These are phyloP conservation scores for Drosophila nikananu DNA, from an alignment of 1,140 invertebrate genomes.

Conservation along the genomic window DNA sequence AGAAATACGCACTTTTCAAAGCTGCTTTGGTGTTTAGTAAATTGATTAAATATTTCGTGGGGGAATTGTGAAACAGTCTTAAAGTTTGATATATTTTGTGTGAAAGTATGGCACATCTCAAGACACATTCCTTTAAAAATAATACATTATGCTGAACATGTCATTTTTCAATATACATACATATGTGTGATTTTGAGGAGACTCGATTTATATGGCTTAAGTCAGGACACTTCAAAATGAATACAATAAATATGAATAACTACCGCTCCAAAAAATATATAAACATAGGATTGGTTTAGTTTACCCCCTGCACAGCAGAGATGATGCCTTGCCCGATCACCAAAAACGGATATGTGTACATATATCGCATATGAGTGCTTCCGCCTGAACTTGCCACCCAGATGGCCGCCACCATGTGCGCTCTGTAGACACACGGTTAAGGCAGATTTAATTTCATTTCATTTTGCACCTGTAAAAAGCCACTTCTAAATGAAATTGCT, in stretches of 20 bases:
- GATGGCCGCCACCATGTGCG: conserved; percentile 7
- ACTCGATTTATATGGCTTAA: neutral
- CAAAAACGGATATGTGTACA: neutral
- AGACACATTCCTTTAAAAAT: too few relatives aligned
- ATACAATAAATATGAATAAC: neutral
- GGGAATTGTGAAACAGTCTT: too few relatives aligned
- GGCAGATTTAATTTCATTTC: conserved; percentile 54
- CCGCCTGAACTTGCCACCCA: conserved; percentile 31
- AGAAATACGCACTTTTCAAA: too few relatives aligned
- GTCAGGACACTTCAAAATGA: accelerated
- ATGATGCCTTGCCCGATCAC: conserved; percentile 6
- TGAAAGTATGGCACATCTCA: too few relatives aligned
- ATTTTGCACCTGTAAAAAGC: conserved; percentile 47
- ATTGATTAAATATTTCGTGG: too few relatives aligned
- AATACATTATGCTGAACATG: too few relatives aligned
- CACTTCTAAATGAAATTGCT: conserved; percentile 55
- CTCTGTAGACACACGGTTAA: conserved; percentile 18
- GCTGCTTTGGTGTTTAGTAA: too few relatives aligned
- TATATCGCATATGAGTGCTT: conserved; percentile 34
- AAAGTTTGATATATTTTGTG: too few relatives aligned
- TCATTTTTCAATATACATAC: too few relatives aligned
- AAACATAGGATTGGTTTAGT: neutral
- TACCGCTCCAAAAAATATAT: neutral
- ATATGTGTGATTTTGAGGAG: too few relatives aligned
- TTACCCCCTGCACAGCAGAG: neutral